Conservation (phyloP, 2,888 invertebrate genomes). For the Drosophila kambysellisi region DNA sequence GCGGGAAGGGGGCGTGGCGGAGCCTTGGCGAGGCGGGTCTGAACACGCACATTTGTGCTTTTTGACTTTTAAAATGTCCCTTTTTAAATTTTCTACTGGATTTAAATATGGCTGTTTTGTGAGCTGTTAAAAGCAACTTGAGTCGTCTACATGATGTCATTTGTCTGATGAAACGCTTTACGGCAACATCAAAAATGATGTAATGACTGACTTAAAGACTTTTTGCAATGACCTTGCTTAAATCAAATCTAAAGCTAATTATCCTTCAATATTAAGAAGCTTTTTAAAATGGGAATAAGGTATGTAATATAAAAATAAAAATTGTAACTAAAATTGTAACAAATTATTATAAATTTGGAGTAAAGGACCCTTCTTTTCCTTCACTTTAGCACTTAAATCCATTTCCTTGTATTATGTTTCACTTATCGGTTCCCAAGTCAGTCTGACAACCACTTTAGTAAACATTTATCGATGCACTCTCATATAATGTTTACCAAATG, state of each 20-base stretch:
- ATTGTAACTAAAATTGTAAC: too few species aligned
- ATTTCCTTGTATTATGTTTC: background rate
- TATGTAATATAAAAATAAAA: background rate
- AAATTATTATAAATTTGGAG: background rate
- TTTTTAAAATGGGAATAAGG: background rate
- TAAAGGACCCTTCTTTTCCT: background rate
- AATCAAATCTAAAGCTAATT: background rate
- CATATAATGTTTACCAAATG: constrained; percentile 8
- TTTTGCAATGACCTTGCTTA: background rate
- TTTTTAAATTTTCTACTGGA: constrained; percentile 45
- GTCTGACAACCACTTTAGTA: background rate
- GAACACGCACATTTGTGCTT: constrained; percentile 40
- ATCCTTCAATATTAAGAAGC: background rate
- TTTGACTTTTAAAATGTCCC: constrained; percentile 47
- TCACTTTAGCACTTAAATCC: background rate
- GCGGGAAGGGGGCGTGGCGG: background rate
- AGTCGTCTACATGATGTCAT: constrained; percentile 39
- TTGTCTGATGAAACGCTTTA: constrained; percentile 48
- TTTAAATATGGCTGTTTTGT: constrained; percentile 47
- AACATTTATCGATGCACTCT: constrained; percentile 15
- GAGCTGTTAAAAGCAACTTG: constrained; percentile 57
- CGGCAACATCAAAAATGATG: constrained; percentile 14
- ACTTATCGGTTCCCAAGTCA: too few species aligned
- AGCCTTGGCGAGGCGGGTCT: background rate
- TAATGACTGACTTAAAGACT: constrained; percentile 13